Percentiles rank a stretch among this genome's conserved stretches.
Conservation (phyloP, 1,140 invertebrate genomes). For the Mamestra configurata region DNA sequence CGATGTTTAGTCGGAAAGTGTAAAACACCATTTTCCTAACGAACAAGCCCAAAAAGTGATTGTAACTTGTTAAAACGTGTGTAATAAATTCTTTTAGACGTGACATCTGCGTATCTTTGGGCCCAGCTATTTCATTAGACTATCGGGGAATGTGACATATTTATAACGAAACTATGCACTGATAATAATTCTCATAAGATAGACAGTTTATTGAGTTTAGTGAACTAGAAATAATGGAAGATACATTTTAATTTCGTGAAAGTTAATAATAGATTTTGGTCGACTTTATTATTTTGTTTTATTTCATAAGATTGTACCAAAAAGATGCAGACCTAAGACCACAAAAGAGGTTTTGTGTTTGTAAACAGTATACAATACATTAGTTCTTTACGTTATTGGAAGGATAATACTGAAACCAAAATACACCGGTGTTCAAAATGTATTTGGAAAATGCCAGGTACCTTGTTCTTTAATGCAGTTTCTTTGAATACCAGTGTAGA, state of each 20-base stretch:
- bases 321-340: too few relatives aligned
- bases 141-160: constrained; percentile 18
- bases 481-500: too few relatives aligned
- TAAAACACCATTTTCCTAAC: not conserved
- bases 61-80: constrained; percentile 5
- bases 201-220: constrained; percentile 6
- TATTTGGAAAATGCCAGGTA: too few relatives aligned
- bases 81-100: constrained; percentile 41
- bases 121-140: constrained; percentile 32
- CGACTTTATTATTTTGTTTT: too few relatives aligned
- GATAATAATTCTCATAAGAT: not conserved
- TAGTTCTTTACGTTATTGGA: too few relatives aligned
- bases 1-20: not conserved
- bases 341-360: too few relatives aligned
- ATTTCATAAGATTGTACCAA: too few relatives aligned
- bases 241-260: not conserved
- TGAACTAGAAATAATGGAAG: constrained; percentile 9
- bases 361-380: too few relatives aligned
- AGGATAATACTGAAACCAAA: too few relatives aligned
- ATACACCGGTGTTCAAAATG: too few relatives aligned
- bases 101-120: constrained; percentile 35
- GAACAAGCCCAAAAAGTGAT: constrained; percentile 22
- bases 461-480: too few relatives aligned
- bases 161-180: constrained; percentile 9
- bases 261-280: too few relatives aligned